These are phyloP conservation scores for Zaprionus inermis DNA, from an alignment of 1,140 invertebrate species.

Conservation along the genomic window DNA sequence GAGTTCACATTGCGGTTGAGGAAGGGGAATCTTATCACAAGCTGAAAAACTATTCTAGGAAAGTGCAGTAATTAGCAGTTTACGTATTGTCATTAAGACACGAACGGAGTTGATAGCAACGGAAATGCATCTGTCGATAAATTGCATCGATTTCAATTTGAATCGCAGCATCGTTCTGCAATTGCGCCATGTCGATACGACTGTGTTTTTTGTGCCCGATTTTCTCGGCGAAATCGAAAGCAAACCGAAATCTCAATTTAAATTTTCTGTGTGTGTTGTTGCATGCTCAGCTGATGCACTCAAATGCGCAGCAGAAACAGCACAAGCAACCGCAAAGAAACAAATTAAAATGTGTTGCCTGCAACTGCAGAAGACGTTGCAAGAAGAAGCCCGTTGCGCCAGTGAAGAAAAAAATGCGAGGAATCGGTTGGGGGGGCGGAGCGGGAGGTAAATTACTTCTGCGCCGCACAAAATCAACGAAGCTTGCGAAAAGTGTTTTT, in stretches of 20 bases:
- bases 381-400: conserved; percentile 12
- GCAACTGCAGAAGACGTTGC: conserved; percentile 51
- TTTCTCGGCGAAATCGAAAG: conserved; percentile 70
- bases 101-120: not conserved
- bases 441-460: conserved; percentile 18
- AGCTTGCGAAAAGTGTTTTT: conserved; percentile 77
- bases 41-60: not conserved
- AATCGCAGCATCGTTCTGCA: not conserved
- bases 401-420: conserved; percentile 43
- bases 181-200: not conserved
- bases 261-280: conserved; percentile 31
- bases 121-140: not conserved
- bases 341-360: conserved; percentile 79
- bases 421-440: conserved; percentile 54
- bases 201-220: conserved; percentile 15
- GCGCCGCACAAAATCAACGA: conserved; percentile 56
- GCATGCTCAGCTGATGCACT: conserved; percentile 76
- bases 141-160: not conserved
- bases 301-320: conserved; percentile 63
- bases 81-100: not conserved
- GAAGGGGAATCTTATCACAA: not conserved
- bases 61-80: not conserved
- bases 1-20: not conserved
- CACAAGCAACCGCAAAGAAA: conserved; percentile 50
- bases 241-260: conserved; percentile 37